Evolutionary conservation across 2,113 vertebrate genomes (phyloP).

Genomic region (Paedocypris sp.): DNA sequence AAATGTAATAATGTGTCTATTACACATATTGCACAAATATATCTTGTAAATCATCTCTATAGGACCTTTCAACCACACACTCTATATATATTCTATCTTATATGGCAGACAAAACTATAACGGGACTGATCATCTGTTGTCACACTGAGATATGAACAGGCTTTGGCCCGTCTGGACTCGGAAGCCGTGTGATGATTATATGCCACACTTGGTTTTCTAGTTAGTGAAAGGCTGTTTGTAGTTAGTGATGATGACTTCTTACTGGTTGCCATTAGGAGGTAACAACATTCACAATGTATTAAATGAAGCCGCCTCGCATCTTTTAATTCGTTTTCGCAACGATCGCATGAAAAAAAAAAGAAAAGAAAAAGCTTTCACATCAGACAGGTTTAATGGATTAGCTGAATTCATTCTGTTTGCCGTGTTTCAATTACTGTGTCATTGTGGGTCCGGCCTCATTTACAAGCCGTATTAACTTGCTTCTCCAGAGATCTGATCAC

Average conservation of each 20-base stretch:
- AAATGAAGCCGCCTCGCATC: background rate
- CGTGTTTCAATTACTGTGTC: too few relatives aligned
- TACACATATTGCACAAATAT: too few relatives aligned
- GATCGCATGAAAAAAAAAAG: background rate
- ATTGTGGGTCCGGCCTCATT: too few relatives aligned
- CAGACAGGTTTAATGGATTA: background rate
- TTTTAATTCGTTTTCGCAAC: background rate
- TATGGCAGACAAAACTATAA: too few relatives aligned
- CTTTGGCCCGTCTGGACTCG: constrained; percentile 5
- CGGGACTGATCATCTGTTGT: constrained; percentile 34
- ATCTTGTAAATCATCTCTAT: too few relatives aligned
- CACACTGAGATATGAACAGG: constrained; percentile 37
- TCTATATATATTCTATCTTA: too few relatives aligned
- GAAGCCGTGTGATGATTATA: constrained; percentile 27
- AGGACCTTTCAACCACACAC: too few relatives aligned
- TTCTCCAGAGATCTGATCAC: too few relatives aligned
- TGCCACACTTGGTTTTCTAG: constrained; percentile 34
- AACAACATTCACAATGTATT: background rate
- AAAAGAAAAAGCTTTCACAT: too few relatives aligned
- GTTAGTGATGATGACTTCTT: constrained; percentile 27
- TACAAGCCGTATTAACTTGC: too few relatives aligned
- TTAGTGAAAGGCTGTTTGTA: constrained; percentile 27
- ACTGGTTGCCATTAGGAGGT: constrained; percentile 15
- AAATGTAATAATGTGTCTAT: too few relatives aligned
- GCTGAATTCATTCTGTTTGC: too few relatives aligned